Evolutionary conservation across 2,797 vertebrate species (phyloP).

Genomic region (Malacoctenus gilli): DNA sequence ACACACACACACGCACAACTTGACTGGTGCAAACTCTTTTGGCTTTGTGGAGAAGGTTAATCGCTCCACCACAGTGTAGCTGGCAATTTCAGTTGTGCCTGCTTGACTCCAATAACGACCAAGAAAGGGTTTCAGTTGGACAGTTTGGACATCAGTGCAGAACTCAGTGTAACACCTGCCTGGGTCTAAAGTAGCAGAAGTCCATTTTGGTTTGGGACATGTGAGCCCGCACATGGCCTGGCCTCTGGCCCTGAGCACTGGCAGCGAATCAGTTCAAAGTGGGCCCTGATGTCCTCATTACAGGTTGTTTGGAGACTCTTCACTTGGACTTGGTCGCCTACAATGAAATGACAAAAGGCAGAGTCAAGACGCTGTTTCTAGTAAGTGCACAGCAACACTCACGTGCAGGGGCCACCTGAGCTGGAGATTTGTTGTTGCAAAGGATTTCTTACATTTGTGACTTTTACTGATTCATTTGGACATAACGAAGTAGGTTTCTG

Average conservation of each 20-base stretch:
- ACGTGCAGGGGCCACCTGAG: too few species aligned
- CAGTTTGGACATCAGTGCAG: too few species aligned
- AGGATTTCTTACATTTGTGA: neutral
- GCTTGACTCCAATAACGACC: too few species aligned
- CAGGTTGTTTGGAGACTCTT: slow-evolving; percentile 1
- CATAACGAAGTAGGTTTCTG: too few species aligned
- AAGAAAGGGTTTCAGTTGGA: too few species aligned
- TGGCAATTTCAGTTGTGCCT: too few species aligned
- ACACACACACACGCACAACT: too few species aligned
- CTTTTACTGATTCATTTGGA: neutral
- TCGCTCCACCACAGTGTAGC: too few species aligned
- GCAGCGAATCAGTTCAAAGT: slow-evolving; percentile 8
- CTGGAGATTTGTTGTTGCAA: neutral
- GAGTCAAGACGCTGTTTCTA: neutral
- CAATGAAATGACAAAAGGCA: neutral
- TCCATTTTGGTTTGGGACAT: slow-evolving; percentile 9
- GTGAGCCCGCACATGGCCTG: neutral
- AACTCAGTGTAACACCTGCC: too few species aligned
- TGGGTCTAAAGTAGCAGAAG: slow-evolving; percentile 34
- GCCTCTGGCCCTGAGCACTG: neutral
- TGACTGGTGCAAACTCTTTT: too few species aligned
- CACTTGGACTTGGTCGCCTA: neutral
- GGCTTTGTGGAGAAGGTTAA: too few species aligned
- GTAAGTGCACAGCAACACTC: neutral
- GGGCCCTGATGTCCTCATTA: slow-evolving; percentile 23